phyloP scores from a whole-genome alignment of 2,888 invertebrate species.

The Lathronympha strigana region DNA sequence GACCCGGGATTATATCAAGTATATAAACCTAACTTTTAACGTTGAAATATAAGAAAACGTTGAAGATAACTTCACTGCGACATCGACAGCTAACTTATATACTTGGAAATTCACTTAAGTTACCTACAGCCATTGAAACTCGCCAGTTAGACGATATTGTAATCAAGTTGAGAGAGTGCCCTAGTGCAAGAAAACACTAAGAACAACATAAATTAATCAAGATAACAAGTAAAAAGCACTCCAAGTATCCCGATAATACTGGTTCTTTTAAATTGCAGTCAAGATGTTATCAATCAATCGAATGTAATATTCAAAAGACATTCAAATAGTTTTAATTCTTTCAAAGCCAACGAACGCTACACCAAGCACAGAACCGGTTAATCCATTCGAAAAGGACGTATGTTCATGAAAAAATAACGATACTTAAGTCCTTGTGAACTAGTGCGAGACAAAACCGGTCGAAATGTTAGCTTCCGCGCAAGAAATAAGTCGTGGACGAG shows the following conservation, averaged over 20 bases:
- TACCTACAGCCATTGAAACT: no score
- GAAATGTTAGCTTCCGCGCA: constrained; percentile 75
- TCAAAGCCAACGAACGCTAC: constrained; percentile 35
- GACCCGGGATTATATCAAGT: no score
- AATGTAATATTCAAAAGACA: constrained; percentile 36
- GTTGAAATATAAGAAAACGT: no score
- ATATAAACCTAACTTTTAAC: no score
- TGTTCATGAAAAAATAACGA: not conserved
- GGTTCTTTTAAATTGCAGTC: not conserved
- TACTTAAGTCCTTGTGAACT: constrained; percentile 6
- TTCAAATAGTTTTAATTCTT: constrained; percentile 41
- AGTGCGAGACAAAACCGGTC: constrained; percentile 53
- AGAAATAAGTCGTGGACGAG: constrained; percentile 70
- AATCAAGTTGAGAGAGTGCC: not conserved
- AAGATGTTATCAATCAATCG: constrained; percentile 23
- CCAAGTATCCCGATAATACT: not conserved
- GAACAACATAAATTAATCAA: not conserved
- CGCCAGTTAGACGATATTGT: no score
- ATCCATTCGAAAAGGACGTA: constrained; percentile 43
- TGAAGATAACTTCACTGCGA: no score
- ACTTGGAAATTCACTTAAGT: no score
- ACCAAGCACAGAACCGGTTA: constrained; percentile 51
- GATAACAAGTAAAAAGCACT: not conserved
- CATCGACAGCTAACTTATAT: no score
- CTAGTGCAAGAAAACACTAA: not conserved